phyloP scores from a whole-genome alignment of 2,888 invertebrate genomes.

The Ischnura elegans region DNA sequence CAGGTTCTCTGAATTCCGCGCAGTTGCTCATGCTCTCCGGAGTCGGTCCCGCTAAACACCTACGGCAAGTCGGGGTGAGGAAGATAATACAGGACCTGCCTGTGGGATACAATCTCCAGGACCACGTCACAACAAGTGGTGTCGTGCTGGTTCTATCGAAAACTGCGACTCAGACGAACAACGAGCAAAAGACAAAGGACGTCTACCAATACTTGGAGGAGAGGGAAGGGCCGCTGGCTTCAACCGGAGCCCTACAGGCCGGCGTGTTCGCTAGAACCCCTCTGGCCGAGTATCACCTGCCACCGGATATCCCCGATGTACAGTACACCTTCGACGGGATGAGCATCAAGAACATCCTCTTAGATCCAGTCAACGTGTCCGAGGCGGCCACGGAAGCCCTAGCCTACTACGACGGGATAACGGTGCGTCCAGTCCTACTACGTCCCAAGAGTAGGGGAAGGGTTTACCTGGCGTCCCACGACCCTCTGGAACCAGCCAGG shows the following conservation, averaged over 20 bases:
- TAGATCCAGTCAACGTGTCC: conserved; percentile 80
- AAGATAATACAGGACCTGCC: conserved; percentile 82
- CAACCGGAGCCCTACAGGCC: conserved; percentile 77
- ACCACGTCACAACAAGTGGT: conserved; percentile 85
- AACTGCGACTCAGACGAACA: conserved; percentile 72
- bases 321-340: conserved; percentile 84
- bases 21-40: conserved; percentile 84
- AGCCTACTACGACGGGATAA: conserved; percentile 83
- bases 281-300: conserved; percentile 65
- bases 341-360: conserved; percentile 81
- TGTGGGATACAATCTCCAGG: conserved; percentile 87
- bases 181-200: conserved; percentile 72
- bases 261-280: conserved; percentile 83
- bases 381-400: conserved; percentile 80
- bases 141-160: conserved; percentile 79
- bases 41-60: conserved; percentile 82
- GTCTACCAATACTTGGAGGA: conserved; percentile 72
- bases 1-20: conserved; percentile 82
- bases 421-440: conserved; percentile 81
- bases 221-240: conserved; percentile 72
- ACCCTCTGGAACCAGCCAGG: conserved; percentile 87
- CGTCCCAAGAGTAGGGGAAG: conserved; percentile 84
- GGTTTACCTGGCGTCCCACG: conserved; percentile 82
- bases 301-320: conserved; percentile 81
- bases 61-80: conserved; percentile 78